phyloP scores from a whole-genome alignment of 2,113 vertebrate species.

The Elaphurus davidianus region DNA sequence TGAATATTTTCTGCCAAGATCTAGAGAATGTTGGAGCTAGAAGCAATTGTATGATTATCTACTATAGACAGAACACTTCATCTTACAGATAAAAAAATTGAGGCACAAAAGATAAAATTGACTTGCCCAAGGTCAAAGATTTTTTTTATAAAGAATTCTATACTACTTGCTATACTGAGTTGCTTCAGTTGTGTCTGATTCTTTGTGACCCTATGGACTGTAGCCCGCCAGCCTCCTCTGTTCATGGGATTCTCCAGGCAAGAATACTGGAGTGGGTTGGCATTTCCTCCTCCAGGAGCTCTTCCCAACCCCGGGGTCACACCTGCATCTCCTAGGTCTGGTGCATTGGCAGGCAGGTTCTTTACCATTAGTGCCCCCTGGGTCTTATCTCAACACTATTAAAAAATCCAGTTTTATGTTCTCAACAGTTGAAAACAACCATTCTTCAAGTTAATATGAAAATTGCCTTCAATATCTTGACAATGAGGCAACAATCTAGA shows the following conservation, averaged over 20 bases:
- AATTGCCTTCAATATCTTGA: not conserved
- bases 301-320: not conserved
- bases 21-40: not conserved
- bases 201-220: not conserved
- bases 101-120: not conserved
- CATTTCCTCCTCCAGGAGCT: not conserved
- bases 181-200: not conserved
- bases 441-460: constrained; percentile 14
- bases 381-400: not conserved
- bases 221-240: not conserved
- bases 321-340: not conserved
- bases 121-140: not conserved
- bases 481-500: not conserved
- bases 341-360: not conserved
- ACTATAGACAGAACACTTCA: not conserved
- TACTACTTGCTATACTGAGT: not conserved
- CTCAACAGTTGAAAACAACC: not conserved
- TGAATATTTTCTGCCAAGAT: not conserved
- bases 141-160: not conserved
- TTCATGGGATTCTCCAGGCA: not conserved
- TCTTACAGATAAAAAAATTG: not conserved
- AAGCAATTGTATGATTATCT: not conserved
- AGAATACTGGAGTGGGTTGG: not conserved
- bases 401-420: not conserved
- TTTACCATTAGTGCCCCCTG: not conserved